Percentiles rank a stretch among this genome's conserved stretches.
Conservation (phyloP, 2,797 vertebrate species). For the Gobionotothen gibberifrons region DNA sequence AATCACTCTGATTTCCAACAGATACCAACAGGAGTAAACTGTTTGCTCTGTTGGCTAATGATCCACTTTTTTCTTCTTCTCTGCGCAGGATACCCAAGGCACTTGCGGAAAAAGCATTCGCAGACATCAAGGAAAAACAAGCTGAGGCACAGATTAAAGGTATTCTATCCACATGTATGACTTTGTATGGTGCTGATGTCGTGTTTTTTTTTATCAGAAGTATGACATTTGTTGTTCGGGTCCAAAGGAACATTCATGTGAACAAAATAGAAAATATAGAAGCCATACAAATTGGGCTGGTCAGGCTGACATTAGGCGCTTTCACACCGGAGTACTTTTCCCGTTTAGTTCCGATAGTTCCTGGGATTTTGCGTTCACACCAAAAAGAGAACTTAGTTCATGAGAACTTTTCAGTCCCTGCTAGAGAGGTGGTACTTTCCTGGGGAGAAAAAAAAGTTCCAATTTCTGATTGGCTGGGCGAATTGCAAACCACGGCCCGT, state of each 20-base stretch:
- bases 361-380: too few relatives aligned
- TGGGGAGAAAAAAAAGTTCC: too few relatives aligned
- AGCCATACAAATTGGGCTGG: neutral
- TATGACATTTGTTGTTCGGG: constrained; percentile 1
- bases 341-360: too few relatives aligned
- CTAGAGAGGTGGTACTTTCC: too few relatives aligned
- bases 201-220: constrained; percentile 6
- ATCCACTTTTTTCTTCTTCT: constrained; percentile 39
- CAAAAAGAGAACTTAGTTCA: too few relatives aligned
- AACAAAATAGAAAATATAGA: constrained; percentile 7
- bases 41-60: constrained; percentile 40
- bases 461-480: too few relatives aligned
- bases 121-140: constrained; percentile 80
- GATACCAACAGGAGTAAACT: constrained; percentile 27
- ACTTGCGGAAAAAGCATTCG: constrained; percentile 88
- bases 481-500: too few relatives aligned
- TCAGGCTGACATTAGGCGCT: neutral
- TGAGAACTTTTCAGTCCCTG: too few relatives aligned
- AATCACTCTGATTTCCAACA: constrained; percentile 26
- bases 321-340: too few relatives aligned
- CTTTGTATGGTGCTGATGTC: constrained; percentile 26
- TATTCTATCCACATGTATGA: constrained; percentile 58
- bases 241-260: constrained; percentile 1
- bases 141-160: constrained; percentile 79
- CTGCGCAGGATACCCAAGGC: constrained; percentile 91